Percentiles rank a stretch among this genome's conserved stretches.
These are phyloP conservation scores for Morpho helenor DNA, from an alignment of 2,888 invertebrate genomes.

Conservation along the genomic window DNA sequence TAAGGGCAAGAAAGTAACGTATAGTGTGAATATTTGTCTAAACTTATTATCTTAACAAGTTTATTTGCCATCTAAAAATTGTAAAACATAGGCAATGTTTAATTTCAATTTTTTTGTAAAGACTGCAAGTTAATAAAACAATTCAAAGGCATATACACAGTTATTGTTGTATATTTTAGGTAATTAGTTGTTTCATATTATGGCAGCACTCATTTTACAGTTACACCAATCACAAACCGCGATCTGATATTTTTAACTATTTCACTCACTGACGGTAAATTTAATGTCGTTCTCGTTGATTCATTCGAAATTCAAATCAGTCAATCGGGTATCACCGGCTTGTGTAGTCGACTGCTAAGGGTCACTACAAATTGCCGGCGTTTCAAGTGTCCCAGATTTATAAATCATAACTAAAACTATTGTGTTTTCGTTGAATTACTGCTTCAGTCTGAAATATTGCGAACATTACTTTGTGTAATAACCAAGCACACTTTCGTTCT, in stretches of 20 bases:
- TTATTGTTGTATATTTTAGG: not conserved
- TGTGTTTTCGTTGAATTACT: slow-evolving; percentile 39
- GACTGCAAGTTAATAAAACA: too few relatives aligned
- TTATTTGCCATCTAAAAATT: too few relatives aligned
- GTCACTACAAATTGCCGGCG: slow-evolving; percentile 65
- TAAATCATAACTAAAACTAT: slow-evolving; percentile 34
- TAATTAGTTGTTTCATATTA: not conserved
- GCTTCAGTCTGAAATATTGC: slow-evolving; percentile 53
- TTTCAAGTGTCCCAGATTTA: slow-evolving; percentile 45
- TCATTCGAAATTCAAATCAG: slow-evolving; percentile 35
- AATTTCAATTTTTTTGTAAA: too few relatives aligned
- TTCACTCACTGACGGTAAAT: not conserved
- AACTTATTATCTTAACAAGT: too few relatives aligned
- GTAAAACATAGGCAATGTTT: too few relatives aligned
- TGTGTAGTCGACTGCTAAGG: slow-evolving; percentile 57
- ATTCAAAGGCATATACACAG: too few relatives aligned
- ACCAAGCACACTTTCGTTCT: slow-evolving; percentile 46
- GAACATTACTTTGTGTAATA: slow-evolving; percentile 45
- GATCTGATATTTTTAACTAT: not conserved
- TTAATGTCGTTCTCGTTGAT: not conserved
- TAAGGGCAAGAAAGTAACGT: too few relatives aligned
- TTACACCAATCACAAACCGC: slow-evolving; percentile 11
- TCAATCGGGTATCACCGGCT: slow-evolving; percentile 61
- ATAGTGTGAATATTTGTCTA: too few relatives aligned
- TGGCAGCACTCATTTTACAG: slow-evolving; percentile 9